A percentile compares a stretch with the other conserved stretches of the same genome.
Evolutionary conservation across 2,888 invertebrate genomes (phyloP).

Genomic region (Drosophila austrosaltans): DNA sequence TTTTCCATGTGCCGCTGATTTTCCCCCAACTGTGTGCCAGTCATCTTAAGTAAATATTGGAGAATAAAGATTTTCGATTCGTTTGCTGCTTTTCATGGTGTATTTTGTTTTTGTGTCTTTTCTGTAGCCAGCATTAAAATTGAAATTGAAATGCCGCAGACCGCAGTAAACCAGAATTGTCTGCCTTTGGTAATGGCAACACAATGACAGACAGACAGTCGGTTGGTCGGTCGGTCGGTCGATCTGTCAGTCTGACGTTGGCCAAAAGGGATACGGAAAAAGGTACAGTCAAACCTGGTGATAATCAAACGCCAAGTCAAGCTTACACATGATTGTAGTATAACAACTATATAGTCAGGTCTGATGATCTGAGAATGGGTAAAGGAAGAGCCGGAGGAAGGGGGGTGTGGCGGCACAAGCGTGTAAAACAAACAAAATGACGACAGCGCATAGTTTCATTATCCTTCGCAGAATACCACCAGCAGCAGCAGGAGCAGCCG

Average conservation of each 20-base stretch:
- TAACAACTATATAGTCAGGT: background rate
- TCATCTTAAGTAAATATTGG: conserved; percentile 46
- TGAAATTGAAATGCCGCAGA: conserved; percentile 77
- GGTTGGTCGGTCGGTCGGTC: no score
- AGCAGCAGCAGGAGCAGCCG: background rate
- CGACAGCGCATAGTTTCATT: conserved; percentile 72
- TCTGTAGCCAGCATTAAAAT: conserved; percentile 71
- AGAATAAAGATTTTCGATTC: conserved; percentile 48
- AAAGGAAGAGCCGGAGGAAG: no score
- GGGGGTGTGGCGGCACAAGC: conserved; percentile 8
- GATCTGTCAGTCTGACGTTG: conserved; percentile 3
- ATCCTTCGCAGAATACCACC: conserved; percentile 51
- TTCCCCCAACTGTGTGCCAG: background rate
- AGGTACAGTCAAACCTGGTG: conserved; percentile 49
- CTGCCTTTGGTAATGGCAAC: conserved; percentile 51
- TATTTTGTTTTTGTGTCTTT: conserved; percentile 70
- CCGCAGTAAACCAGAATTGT: conserved; percentile 52
- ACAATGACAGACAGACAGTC: conserved; percentile 15
- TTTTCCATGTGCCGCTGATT: background rate
- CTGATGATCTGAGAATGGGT: conserved; percentile 4
- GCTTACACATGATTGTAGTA: background rate
- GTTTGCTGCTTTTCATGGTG: conserved; percentile 49
- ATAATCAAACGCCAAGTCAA: conserved; percentile 1
- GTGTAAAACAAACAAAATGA: conserved; percentile 69
- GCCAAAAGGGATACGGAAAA: conserved; percentile 27